phyloP scores from a whole-genome alignment of 2,888 invertebrate genomes.

The Blera fallax region DNA sequence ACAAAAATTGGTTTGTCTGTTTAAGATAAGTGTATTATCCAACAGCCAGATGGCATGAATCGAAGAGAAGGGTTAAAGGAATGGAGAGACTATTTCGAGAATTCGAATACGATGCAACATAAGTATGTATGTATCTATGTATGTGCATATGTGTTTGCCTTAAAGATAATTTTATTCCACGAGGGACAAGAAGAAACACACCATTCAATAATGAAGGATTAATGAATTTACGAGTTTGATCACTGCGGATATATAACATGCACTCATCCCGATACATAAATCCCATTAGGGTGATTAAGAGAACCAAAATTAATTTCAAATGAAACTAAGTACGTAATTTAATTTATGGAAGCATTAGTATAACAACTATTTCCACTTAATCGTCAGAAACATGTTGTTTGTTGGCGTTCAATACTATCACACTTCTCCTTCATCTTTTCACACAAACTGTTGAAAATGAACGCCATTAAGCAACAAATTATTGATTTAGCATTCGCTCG shows the following conservation, averaged over 20 bases:
- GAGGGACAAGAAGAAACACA: not conserved
- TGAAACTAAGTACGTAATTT: not conserved
- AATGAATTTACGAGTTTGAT: constrained; percentile 46
- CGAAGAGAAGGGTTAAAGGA: not conserved
- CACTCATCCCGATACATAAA: constrained; percentile 4
- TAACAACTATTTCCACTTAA: constrained; percentile 16
- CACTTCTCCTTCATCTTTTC: not conserved
- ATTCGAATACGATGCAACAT: constrained; percentile 2
- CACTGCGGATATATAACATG: not conserved
- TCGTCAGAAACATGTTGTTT: not conserved
- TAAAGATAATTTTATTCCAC: not conserved
- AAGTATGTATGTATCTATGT: too few species aligned
- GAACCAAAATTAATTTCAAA: constrained; percentile 19
- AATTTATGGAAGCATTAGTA: constrained; percentile 32
- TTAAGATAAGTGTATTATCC: not conserved
- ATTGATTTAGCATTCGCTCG: constrained; percentile 34
- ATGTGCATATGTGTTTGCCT: not conserved
- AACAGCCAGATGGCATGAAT: constrained; percentile 21
- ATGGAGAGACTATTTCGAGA: not conserved
- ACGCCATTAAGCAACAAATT: not conserved
- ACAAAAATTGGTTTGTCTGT: not conserved
- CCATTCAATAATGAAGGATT: constrained; percentile 1
- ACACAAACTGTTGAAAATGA: not conserved
- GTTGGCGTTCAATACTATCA: not conserved
- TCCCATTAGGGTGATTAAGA: constrained; percentile 12